These are phyloP conservation scores for Limonius californicus DNA, from an alignment of 1,140 invertebrate species.

Conservation along the genomic window DNA sequence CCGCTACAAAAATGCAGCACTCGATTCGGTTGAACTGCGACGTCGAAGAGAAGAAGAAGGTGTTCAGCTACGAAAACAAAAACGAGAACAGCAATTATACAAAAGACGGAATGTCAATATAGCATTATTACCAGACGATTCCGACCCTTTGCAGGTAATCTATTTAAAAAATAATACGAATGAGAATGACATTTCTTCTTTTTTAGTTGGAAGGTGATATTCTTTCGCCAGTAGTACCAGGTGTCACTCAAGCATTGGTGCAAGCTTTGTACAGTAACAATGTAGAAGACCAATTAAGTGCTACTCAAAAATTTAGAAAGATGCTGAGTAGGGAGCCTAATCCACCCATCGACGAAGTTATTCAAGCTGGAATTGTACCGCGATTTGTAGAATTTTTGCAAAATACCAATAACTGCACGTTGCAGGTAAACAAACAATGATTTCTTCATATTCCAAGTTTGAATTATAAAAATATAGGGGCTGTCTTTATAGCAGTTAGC, in stretches of 20 bases:
- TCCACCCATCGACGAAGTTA: conserved; percentile 98
- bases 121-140: conserved; percentile 52
- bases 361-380: conserved; percentile 92
- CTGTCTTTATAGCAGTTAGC: neutral
- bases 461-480: neutral
- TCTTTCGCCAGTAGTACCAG: conserved; percentile 42
- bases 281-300: conserved; percentile 76
- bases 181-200: neutral
- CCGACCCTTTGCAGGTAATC: conserved; percentile 45
- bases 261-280: conserved; percentile 78
- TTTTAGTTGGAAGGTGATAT: conserved; percentile 44
- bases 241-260: conserved; percentile 77
- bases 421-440: conserved; percentile 77
- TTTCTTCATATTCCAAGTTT: too few species aligned
- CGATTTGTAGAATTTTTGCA: conserved; percentile 93
- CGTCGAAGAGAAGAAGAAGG: conserved; percentile 93
- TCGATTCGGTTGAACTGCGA: conserved; percentile 89
- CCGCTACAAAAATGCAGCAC: conserved; percentile 90
- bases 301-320: conserved; percentile 94
- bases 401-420: conserved; percentile 74
- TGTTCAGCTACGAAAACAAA: conserved; percentile 92
- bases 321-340: conserved; percentile 93
- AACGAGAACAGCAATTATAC: conserved; percentile 87
- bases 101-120: conserved; percentile 85
- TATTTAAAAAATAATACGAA: neutral